Evolutionary conservation across 2,888 invertebrate species (phyloP), one percentile per base, ranked within the genome.

Genomic region (Agriotes lineatus): DNA sequence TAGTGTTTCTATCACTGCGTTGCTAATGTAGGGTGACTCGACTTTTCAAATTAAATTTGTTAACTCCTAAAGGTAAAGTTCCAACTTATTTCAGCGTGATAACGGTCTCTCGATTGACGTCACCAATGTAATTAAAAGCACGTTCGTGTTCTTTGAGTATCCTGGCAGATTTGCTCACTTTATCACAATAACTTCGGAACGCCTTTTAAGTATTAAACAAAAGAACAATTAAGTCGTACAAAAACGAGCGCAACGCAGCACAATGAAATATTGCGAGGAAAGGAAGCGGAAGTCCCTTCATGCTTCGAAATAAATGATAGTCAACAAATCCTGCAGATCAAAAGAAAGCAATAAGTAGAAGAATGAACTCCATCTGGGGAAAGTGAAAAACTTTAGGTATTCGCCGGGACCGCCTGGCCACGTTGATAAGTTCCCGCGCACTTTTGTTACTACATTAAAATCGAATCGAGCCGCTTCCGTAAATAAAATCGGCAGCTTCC

Each of bases 301-400:
- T 63, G 58, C 62, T 68, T 45, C 50, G 52, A 68, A 68, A 68
- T 68, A 68, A 68, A 68, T 63, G 68, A 63, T 63, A 63, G 68
- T 68, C 68, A 68, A 63, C 63, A 68, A 68, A 68, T 68, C 68
- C 68, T 33, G 33, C 52, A 58, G 68, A 68, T 68, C 68, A 68
- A 68, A 68, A 68, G 66, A 68, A 68, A 63, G 68, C 68, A 68
- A 68, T 68, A 57, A 63, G 63, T 58, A 59, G 59, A 57, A 57
- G 68, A 57, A 63, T 58, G 58, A 63, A 68, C 63, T 58, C 63
- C 59, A 35, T 63, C 68, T 42, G 63, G 59, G 62, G 63, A 52
- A 63, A 63, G 61, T 59, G 63, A 68, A 67, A 63, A 68, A 67
- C 66, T 68, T 68, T 68, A 63, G 63, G 63, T 63, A 63, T 68